Evolutionary conservation across 2,113 vertebrate species (phyloP).

Genomic region (Lathamus discolor): DNA sequence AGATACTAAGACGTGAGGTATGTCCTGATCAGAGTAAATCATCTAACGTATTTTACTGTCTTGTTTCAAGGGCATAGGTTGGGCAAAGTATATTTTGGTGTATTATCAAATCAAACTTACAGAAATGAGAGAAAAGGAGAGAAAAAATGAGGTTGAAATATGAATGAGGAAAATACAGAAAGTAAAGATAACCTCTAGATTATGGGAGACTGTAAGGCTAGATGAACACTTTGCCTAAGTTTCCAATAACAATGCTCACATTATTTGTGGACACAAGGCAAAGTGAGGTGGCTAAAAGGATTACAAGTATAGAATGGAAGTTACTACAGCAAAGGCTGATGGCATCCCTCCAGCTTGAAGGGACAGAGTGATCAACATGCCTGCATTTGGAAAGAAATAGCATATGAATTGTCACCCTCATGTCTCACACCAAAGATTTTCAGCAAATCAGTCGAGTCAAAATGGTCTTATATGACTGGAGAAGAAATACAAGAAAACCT

Average conservation of each 20-base stretch:
- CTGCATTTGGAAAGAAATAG: neutral
- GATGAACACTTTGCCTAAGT: neutral
- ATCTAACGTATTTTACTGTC: neutral
- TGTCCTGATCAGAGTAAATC: neutral
- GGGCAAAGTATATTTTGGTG: neutral
- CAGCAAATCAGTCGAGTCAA: neutral
- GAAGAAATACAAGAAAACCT: neutral
- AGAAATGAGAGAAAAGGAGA: neutral
- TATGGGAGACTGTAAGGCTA: neutral
- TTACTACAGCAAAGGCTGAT: neutral
- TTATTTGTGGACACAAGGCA: neutral
- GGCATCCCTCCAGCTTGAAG: neutral
- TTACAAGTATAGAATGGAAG: neutral
- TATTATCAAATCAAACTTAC: neutral
- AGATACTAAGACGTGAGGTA: neutral
- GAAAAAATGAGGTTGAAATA: neutral
- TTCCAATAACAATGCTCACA: neutral
- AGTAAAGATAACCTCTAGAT: neutral
- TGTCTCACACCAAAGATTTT: neutral
- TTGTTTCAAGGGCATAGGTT: neutral
- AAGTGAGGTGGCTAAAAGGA: neutral
- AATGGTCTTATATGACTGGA: neutral
- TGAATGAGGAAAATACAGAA: neutral
- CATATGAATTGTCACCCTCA: neutral
- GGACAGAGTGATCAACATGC: neutral